Evolutionary conservation across 2,113 vertebrate species (phyloP), one percentile per base, ranked within the genome.

Genomic region (Carassius auratus): DNA sequence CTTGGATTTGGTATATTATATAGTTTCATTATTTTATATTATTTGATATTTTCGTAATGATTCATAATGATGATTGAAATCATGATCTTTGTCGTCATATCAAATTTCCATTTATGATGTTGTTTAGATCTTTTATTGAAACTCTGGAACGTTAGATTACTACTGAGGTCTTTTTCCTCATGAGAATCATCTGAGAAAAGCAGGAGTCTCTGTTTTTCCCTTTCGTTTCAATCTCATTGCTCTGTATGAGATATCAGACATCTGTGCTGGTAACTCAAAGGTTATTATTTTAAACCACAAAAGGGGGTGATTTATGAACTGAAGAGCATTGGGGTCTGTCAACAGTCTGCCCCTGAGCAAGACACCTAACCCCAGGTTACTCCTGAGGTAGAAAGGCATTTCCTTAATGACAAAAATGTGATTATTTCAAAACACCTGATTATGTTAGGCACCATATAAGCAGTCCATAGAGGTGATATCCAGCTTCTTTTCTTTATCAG

Each of bases 401-500:
- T 21, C 8, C 6, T 8, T 4, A 30, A 76, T 76, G 9, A 30
- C 12, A 30, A n/a, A 79, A 61, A 61, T 42, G 19, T 76, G n/a
- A 19, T 55, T 1, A 55, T 61, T 38, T 38, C 30, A 36, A 50
- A 79, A 61, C 19, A 8, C 30, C 21, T 36, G 55, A 59, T 57
- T 61, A n/a, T 21, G 8, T 36, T 4, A 30, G 23, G 21, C 13
- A 42, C 36, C 17, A 3, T 10, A 48, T 13, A 80, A 80, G 38
- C 42, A 33, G 19, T 33, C 33, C 0, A 14, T 8, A 14, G 1
- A 42, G n/a, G 14, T 62, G 2, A n/a, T 79, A 61, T 38, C 76
- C 76, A 36, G n/a, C 61, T 66, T 81, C 4, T 42, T 66, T 77
- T 75, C 83, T 50, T 77, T 36, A 77, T 64, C 52, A 42, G 33